Conservation (phyloP, 2,113 vertebrate genomes). For the Cnemophilus loriae region DNA sequence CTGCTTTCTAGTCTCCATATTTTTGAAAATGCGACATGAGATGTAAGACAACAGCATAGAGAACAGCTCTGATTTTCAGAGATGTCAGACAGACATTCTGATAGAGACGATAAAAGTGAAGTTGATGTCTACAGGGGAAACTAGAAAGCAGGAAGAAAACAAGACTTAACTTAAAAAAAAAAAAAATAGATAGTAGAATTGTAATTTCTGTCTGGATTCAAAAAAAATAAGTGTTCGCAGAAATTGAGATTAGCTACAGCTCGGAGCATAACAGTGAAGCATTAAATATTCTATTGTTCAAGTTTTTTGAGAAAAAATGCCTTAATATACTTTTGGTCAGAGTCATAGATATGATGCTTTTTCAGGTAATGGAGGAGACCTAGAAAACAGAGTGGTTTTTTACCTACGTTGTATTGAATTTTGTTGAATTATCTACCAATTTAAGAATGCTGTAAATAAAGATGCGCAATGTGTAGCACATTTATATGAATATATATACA, state of each 20-base stretch:
- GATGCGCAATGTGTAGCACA: rapidly evolving
- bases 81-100: neutral
- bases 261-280: neutral
- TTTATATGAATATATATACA: neutral
- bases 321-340: neutral
- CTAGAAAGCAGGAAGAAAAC: neutral
- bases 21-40: neutral
- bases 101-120: neutral
- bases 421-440: neutral
- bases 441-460: neutral
- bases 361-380: neutral
- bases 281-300: neutral
- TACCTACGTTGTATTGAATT: neutral
- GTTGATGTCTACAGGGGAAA: neutral
- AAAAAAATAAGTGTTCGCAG: neutral
- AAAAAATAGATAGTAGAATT: neutral
- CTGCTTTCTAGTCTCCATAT: neutral
- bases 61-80: neutral
- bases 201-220: neutral
- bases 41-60: neutral
- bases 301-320: neutral
- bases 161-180: neutral
- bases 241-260: neutral
- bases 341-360: neutral
- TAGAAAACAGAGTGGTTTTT: neutral